Conservation (phyloP, 2,888 invertebrate genomes). For the Baronia brevicornis region DNA sequence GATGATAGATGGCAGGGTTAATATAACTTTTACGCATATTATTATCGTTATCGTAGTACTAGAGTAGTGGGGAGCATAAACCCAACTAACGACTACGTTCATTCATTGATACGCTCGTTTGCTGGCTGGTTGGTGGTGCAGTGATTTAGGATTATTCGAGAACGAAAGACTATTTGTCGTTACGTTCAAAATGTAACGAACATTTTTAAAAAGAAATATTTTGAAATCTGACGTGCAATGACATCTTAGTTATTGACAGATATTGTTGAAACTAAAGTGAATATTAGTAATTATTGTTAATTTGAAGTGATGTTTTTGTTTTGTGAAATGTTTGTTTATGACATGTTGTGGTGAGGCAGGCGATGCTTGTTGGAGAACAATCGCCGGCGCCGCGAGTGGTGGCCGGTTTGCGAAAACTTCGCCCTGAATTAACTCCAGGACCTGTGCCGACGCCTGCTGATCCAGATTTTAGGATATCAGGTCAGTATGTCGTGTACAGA, state of each 20-base stretch:
- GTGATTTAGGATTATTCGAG: slow-evolving; percentile 20
- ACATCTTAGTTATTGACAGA: no score
- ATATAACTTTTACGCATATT: slow-evolving; percentile 12
- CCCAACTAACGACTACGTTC: slow-evolving; percentile 44
- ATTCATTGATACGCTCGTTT: slow-evolving; percentile 52
- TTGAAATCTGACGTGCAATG: slow-evolving; percentile 58
- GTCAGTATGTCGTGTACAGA: slow-evolving; percentile 28
- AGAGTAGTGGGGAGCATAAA: slow-evolving; percentile 33
- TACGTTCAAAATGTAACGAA: slow-evolving; percentile 58
- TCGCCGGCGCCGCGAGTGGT: slow-evolving; percentile 72
- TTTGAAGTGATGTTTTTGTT: slow-evolving; percentile 23
- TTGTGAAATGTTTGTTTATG: slow-evolving; percentile 44
- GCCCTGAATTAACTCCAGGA: slow-evolving; percentile 65
- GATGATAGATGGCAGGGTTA: slow-evolving; percentile 26
- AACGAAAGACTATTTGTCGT: slow-evolving; percentile 31
- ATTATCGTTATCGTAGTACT: slow-evolving; percentile 27
- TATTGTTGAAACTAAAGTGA: slow-evolving; percentile 2
- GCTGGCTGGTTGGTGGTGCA: slow-evolving; percentile 34
- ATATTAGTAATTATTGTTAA: background rate
- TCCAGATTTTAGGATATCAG: slow-evolving; percentile 66
- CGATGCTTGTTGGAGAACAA: slow-evolving; percentile 68
- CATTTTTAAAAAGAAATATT: no score
- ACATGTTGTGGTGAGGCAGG: slow-evolving; percentile 56
- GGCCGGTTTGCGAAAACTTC: slow-evolving; percentile 67
- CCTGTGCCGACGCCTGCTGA: slow-evolving; percentile 59